Evolutionary conservation across 2,888 invertebrate species (phyloP).

Genomic region (Eupeodes latifasciatus): DNA sequence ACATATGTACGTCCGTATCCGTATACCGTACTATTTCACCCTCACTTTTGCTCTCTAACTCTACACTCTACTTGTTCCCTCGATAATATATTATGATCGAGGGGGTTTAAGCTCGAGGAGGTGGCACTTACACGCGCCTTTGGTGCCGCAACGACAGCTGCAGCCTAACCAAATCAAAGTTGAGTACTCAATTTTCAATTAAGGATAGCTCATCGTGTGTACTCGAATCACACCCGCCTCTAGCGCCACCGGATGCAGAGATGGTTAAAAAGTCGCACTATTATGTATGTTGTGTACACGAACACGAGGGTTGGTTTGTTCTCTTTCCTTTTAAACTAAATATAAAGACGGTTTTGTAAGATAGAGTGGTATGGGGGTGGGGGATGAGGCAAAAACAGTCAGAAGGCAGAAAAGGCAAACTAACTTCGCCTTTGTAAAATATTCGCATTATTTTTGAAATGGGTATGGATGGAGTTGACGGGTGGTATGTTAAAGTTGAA

Average conservation of each 20-base stretch:
- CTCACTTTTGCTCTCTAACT: neutral
- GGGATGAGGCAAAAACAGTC: too few relatives aligned
- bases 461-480: neutral
- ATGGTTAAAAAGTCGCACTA: constrained; percentile 49
- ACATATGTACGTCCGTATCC: too few relatives aligned
- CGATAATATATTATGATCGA: constrained; percentile 46
- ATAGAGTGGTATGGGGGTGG: too few relatives aligned
- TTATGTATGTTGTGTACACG: neutral
- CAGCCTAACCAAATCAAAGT: constrained; percentile 77
- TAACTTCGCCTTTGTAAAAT: constrained; percentile 7
- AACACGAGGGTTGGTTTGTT: constrained; percentile 14
- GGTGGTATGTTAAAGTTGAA: constrained; percentile 4
- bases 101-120: neutral
- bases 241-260: constrained; percentile 1
- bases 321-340: neutral
- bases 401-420: constrained; percentile 5
- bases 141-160: constrained; percentile 53
- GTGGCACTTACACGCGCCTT: constrained; percentile 47
- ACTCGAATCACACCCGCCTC: constrained; percentile 20
- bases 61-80: neutral
- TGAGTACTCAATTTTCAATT: constrained; percentile 81
- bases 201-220: constrained; percentile 76
- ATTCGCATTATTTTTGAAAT: constrained; percentile 24
- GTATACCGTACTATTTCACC: neutral
- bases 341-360: too few relatives aligned